Evolutionary conservation across 2,113 vertebrate genomes (phyloP), one percentile per base, ranked within the genome.

Genomic region (Raja brachyura): DNA sequence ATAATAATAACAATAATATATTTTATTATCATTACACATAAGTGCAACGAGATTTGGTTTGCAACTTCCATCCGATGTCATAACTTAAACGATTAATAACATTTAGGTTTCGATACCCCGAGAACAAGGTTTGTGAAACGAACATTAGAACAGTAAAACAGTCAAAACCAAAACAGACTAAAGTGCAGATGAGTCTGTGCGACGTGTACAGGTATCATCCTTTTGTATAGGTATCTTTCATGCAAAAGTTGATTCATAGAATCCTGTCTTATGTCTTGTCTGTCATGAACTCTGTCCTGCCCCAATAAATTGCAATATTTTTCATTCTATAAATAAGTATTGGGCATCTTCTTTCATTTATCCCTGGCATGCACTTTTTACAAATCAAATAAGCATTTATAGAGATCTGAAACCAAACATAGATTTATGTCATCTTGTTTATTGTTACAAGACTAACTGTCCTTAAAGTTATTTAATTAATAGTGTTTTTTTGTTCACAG

Each of bases 361-460:
- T 63, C 22, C 16, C 66, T 11, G 2, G 9, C 7, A 70, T 48
- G 6, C 48, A 25, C 14, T 92, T 73, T 20, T 48, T 10, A 92
- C 33, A 92, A 92, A 70, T 92, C 33, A 48, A 70, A 22, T 39
- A 39, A 86, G 25, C 16, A 61, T 86, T 86, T 10, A 48, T 61
- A 48, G 33, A 92, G 5, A 73, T 4, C 31, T 92, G 33, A 10
- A 70, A 18, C 22, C 22, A 59, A 22, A 68, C 10, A 48, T 92
- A 9, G 66, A 92, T 92, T 92, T 73, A 92, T 73, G 68, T 73
- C 31, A 92, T 74, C 68, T 68, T 48, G 20, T 90, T 31, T 39
- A 90, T 90, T 90, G 88, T 28, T 90, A 18, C 16, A 68, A 5
- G 33, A 22, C 33, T 90, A 90, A 20, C 14, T 70, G 18, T 4